Base-by-base conservation (phyloP, 2,797 vertebrate genomes). In the Pelochelys cantorii region DNA sequence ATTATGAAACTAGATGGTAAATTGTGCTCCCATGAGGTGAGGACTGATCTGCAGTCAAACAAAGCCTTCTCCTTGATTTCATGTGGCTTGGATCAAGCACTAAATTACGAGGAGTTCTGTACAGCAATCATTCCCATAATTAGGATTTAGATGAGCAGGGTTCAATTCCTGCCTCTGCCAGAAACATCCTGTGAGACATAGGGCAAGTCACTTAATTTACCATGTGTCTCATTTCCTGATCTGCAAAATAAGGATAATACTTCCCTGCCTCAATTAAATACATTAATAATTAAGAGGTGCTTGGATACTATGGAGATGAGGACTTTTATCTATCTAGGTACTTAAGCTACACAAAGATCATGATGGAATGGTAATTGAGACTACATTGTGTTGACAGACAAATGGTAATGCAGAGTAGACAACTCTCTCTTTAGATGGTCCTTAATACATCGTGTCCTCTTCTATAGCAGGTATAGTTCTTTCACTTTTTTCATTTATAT, bases 311-410 rank as follows among this genome's bases (percentile, higher is more conserved):
- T 17, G n/a, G 52, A 54, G 22, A 60, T 31, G 85, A 62, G 0
- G 0, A 7, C 3, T 5, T 29, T 82, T 25, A 87, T n/a, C 18
- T 42, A 37, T 0, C 11, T 59, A 81, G 23, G 12, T 59, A 57
- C 22, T 11, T 42, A 59, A 7, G 25, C 11, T 59, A 59, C 57
- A 0, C 34, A 60, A 62, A 20, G 86, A 25, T 23, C 18, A 18
- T 27, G 84, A 68, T 11, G 59, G 2, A 90, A 42, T 23, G 79
- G 79, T 56, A 3, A 12, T 80, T 20, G 56, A 59, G 87, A 92
- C 82, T 0, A 0, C n/a, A 12, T 7, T 5, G 7, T 11, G 2
- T 20, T 68, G 34, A 81, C 37, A 2, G 13, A 4, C 23, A 42
- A 25, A 34, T 20, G 31, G 9, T 22, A 34, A 71, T 34, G 9